phyloP scores from a whole-genome alignment of 2,113 vertebrate genomes.

The Zosterops hypoxanthus region DNA sequence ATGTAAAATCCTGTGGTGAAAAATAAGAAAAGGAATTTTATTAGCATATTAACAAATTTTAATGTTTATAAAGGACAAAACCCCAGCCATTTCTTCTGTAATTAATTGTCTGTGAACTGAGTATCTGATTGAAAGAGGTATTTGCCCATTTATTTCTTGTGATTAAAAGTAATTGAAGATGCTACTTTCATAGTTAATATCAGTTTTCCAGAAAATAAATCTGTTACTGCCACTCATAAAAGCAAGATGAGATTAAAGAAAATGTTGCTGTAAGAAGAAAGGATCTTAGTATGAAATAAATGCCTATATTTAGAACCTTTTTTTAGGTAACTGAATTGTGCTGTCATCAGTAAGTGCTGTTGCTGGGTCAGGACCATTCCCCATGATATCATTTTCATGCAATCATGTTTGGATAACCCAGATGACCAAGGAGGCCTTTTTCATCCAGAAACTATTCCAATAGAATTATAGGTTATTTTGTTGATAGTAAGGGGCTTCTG shows the following conservation, averaged over 20 bases:
- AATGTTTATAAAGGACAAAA: background rate
- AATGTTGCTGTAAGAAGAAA: background rate
- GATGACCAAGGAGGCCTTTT: background rate
- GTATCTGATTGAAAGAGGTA: background rate
- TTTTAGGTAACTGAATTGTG: background rate
- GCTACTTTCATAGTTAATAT: background rate
- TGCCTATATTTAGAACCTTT: background rate
- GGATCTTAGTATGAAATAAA: background rate
- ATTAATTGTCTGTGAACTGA: background rate
- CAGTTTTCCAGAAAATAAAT: background rate
- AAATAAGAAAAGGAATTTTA: background rate
- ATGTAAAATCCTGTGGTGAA: background rate
- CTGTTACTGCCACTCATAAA: background rate
- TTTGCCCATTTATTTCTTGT: background rate
- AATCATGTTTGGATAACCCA: background rate
- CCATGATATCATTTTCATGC: background rate
- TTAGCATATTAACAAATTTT: background rate
- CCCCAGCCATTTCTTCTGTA: background rate
- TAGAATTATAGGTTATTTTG: background rate
- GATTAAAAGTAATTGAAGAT: background rate
- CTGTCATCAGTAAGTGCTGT: background rate
- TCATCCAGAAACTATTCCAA: background rate
- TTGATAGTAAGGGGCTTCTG: background rate
- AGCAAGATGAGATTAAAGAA: background rate
- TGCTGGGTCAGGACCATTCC: background rate